Conservation (phyloP, 2,888 invertebrate genomes). For the Andricus curvator region DNA sequence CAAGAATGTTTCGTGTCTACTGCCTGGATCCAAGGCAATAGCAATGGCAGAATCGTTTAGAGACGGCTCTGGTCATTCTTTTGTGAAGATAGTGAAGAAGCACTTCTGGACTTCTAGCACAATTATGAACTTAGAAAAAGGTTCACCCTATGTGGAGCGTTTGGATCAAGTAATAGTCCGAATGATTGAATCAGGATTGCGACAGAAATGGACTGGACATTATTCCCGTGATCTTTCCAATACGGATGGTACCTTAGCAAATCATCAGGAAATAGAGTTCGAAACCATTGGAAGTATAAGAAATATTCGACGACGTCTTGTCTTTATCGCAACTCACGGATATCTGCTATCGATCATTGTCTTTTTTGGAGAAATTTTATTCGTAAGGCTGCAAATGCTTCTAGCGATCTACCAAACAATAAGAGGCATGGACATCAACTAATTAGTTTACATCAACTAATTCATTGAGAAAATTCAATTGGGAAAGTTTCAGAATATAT, state of each 20-base stretch:
- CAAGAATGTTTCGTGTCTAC: neutral
- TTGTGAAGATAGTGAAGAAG: neutral
- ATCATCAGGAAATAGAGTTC: neutral
- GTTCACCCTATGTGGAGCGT: neutral
- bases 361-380: neutral
- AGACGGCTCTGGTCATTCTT: neutral
- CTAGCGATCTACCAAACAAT: too few relatives aligned
- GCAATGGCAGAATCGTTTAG: neutral
- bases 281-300: neutral
- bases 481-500: too few relatives aligned
- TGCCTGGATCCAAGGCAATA: neutral
- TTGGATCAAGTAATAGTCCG: neutral
- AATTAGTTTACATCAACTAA: too few relatives aligned
- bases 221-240: neutral
- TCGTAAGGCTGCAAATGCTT: neutral
- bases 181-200: neutral
- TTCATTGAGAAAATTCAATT: too few relatives aligned
- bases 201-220: neutral
- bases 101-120: neutral
- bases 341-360: neutral
- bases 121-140: neutral
- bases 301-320: neutral
- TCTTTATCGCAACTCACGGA: neutral
- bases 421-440: too few relatives aligned
- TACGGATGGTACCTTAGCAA: rapidly evolving